Base-by-base conservation (phyloP, 1,140 invertebrate species). In the Aphelenchoides fujianensis region DNA sequence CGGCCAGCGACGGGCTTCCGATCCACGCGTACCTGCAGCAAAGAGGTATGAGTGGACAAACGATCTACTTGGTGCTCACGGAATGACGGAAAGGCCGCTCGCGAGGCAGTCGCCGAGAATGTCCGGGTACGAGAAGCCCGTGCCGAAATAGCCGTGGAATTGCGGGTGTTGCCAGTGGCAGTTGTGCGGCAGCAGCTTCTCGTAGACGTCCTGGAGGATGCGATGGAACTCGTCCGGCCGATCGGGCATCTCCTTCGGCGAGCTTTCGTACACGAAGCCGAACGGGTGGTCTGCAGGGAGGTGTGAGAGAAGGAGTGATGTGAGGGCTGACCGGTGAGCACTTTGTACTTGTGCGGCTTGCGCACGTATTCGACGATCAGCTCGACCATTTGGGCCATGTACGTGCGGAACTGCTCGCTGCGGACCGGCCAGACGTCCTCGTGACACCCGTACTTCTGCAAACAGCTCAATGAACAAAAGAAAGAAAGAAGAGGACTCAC, bases 141-240 rank as follows among this genome's bases (percentile, higher is more conserved):
- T 16, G 23, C 32, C 16, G 7, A 12, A 66, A 37, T n/a, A 66
- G n/a, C 63, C 63, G 31, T 66, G 63, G 31, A 36, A 66, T 36
- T 30, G 16, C 32, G 63, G 63, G 53, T 66, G 63, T 66, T 66
- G 63, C 63, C 63, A 66, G 53, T 66, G 63, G 63, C 16, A 66
- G 16, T 66, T 34, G 31, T 12, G 3, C 41, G 41, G 41, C 23
- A 48, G 41, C 12, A 48, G 12, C 41, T 12, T 48, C 23, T 48
- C 41, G 41, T 48, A 48, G 23, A 48, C 41, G 23, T 48, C 31
- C 23, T 0, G 28, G 12, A 66, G 16, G 3, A 66, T 37, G 0
- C 31, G 19, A 48, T 66, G 16, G 12, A 66, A 35, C n/a, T 34
- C n/a, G 2, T 66, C 27, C 32, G 27, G 12, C 2, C n/a, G 37